phyloP scores from a whole-genome alignment of 2,113 vertebrate genomes.

The Siniperca chuatsi region DNA sequence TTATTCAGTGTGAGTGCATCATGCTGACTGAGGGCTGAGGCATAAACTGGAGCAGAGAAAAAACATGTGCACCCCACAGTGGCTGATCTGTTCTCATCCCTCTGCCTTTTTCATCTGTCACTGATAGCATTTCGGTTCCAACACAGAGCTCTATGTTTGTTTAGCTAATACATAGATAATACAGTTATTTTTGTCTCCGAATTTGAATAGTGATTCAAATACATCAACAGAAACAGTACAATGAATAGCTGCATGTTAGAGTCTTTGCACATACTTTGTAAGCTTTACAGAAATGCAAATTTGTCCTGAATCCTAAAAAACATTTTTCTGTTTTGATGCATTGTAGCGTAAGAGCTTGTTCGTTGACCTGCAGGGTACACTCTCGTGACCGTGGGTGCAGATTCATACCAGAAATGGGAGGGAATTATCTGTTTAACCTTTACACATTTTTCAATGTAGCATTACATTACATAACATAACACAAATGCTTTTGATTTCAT shows the following conservation, averaged over 20 bases:
- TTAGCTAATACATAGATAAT: background rate
- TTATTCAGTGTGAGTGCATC: background rate
- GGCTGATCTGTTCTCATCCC: background rate
- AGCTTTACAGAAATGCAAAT: conserved; percentile 20
- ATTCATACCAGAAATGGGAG: background rate
- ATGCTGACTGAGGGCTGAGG: background rate
- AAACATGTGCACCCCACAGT: background rate
- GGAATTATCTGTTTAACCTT: conserved; percentile 4
- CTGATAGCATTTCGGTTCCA: background rate
- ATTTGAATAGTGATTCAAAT: background rate
- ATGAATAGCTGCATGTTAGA: background rate
- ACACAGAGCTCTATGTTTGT: background rate
- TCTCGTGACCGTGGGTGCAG: background rate
- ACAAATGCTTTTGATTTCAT: background rate
- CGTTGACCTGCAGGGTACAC: background rate
- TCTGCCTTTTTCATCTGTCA: conserved; percentile 10
- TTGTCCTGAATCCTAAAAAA: background rate
- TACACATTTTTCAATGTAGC: background rate
- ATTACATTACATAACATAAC: background rate
- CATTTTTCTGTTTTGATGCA: background rate
- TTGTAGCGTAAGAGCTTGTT: background rate
- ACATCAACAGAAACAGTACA: background rate
- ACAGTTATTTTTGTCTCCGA: background rate
- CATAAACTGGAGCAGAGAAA: background rate
- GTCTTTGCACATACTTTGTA: background rate